Conservation (phyloP, 2,888 invertebrate genomes). For the Leptinotarsa peninsularis region DNA sequence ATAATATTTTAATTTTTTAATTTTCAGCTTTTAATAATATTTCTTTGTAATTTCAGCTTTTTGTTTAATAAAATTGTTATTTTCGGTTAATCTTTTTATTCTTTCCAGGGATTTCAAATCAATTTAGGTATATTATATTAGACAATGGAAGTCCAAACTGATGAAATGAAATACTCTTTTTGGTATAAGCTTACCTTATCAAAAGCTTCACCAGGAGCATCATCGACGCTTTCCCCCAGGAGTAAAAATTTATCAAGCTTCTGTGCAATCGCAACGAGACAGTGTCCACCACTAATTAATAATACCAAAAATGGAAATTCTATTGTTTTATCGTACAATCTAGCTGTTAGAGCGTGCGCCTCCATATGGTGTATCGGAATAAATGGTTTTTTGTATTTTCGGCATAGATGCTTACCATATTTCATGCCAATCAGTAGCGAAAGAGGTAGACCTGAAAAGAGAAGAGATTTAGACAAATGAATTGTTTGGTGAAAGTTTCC, state of each 20-base stretch:
- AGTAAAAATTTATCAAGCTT: constrained; percentile 81
- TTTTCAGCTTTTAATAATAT: no score
- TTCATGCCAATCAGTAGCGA: constrained; percentile 85
- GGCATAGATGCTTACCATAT: constrained; percentile 83
- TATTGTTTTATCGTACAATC: constrained; percentile 77
- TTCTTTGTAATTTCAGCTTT: no score
- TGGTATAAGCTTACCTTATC: constrained; percentile 79
- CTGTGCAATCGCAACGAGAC: constrained; percentile 81
- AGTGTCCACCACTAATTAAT: constrained; percentile 94
- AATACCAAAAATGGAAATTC: constrained; percentile 91
- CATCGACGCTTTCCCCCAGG: constrained; percentile 84
- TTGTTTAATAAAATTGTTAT: no score
- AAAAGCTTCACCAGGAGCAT: constrained; percentile 93
- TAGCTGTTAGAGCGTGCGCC: constrained; percentile 92
- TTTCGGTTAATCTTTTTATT: no score
- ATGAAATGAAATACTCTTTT: background rate
- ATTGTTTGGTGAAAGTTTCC: background rate
- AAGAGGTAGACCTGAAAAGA: constrained; percentile 74
- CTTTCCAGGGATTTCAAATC: no score
- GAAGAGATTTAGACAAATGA: background rate
- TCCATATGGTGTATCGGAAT: constrained; percentile 99
- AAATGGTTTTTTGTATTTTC: constrained; percentile 78
- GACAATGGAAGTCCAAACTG: no score
- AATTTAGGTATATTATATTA: no score
- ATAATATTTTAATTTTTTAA: no score